Conservation (phyloP, 2,888 invertebrate genomes). For the Pharmacophagus antenor region DNA sequence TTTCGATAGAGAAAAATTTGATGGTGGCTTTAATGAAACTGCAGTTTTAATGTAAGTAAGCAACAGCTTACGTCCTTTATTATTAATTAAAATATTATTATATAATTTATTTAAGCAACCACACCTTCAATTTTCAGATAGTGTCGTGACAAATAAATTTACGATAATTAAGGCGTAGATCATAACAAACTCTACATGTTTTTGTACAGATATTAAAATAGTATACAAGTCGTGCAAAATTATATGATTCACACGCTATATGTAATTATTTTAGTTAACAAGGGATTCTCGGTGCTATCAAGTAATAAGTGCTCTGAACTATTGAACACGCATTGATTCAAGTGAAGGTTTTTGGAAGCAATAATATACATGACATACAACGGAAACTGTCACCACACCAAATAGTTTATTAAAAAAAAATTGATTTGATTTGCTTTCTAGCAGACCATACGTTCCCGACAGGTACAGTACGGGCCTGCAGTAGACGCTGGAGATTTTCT, state of each 20-base stretch:
- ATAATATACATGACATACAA: not conserved
- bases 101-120: constrained; percentile 2
- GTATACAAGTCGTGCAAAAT: not conserved
- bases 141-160: constrained; percentile 32
- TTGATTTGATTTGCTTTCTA: too few relatives aligned
- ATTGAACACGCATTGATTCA: too few relatives aligned
- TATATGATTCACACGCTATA: not conserved
- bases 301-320: not conserved
- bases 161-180: constrained; percentile 24
- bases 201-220: not conserved
- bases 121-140: constrained; percentile 28
- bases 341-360: not conserved
- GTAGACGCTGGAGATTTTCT: too few relatives aligned
- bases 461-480: too few relatives aligned
- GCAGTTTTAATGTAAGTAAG: not conserved
- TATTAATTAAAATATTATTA: not conserved
- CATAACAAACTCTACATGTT: constrained; percentile 22
- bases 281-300: constrained; percentile 9
- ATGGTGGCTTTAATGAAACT: not conserved
- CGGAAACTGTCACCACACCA: too few relatives aligned
- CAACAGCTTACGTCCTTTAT: not conserved
- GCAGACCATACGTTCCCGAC: too few relatives aligned
- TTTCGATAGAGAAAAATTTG: not conserved
- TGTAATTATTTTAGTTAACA: not conserved
- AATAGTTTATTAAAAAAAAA: too few relatives aligned